phyloP scores from a whole-genome alignment of 1,140 invertebrate genomes.

The Arctopsyche grandis region DNA sequence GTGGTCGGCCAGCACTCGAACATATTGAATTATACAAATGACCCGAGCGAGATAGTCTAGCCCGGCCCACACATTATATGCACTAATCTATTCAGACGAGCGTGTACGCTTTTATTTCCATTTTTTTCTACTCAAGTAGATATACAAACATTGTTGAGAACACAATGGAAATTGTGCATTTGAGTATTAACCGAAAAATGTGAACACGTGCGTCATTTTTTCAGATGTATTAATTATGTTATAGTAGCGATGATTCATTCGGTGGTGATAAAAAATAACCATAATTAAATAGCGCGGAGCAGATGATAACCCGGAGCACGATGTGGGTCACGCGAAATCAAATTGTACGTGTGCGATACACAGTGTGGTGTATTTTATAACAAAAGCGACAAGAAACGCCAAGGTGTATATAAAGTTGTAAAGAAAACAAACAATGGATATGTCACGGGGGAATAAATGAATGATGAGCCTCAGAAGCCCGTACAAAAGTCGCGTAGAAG shows the following conservation, averaged over 20 bases:
- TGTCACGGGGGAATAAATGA: constrained; percentile 29
- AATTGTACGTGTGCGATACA: too few species aligned
- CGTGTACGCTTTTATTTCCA: background rate
- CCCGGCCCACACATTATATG: constrained; percentile 1
- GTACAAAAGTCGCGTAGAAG: constrained; percentile 27
- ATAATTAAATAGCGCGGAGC: too few species aligned
- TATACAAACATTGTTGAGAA: background rate
- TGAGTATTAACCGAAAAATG: too few species aligned
- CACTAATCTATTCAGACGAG: background rate
- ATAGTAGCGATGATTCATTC: too few species aligned
- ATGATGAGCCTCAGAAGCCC: constrained; percentile 17
- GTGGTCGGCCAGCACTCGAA: background rate
- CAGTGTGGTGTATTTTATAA: background rate
- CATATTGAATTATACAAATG: constrained; percentile 12
- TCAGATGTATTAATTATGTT: too few species aligned
- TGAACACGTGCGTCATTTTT: too few species aligned
- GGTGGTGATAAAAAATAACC: too few species aligned
- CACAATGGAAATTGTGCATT: too few species aligned
- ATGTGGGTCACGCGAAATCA: background rate
- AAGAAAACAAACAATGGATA: constrained; percentile 27
- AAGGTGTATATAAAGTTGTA: constrained; percentile 27
- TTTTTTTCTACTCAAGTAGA: background rate
- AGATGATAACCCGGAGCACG: too few species aligned
- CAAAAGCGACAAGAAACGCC: background rate
- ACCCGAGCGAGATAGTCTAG: background rate